These are phyloP conservation scores for Austrofundulus limnaeus DNA, from an alignment of 2,113 vertebrate species.

Conservation along the genomic window DNA sequence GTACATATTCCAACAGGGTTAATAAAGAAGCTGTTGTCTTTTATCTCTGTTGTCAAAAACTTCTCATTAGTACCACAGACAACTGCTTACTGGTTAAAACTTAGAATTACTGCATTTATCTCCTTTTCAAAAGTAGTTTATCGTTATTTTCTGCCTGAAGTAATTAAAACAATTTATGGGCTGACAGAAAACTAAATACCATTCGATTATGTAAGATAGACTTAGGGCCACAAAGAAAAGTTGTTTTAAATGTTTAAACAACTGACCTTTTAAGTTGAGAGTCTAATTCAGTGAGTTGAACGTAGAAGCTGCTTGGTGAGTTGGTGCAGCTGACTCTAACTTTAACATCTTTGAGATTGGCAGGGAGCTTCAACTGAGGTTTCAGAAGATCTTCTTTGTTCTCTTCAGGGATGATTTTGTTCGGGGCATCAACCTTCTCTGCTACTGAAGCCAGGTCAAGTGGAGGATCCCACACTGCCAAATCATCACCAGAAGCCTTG, in stretches of 20 bases:
- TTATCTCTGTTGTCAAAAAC: too few relatives aligned
- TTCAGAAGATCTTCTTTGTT: slow-evolving; percentile 2
- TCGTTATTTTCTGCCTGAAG: too few relatives aligned
- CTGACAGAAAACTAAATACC: background rate
- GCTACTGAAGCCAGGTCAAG: slow-evolving; percentile 34
- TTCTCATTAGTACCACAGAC: too few relatives aligned
- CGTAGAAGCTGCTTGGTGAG: slow-evolving; percentile 89
- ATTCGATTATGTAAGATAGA: background rate
- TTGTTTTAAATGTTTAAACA: background rate
- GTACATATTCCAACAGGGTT: too few relatives aligned
- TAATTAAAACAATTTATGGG: too few relatives aligned
- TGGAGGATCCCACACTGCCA: slow-evolving; percentile 71
- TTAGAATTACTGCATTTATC: too few relatives aligned
- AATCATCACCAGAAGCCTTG: slow-evolving; percentile 2
- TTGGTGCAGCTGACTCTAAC: slow-evolving; percentile 83
- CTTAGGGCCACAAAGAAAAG: background rate
- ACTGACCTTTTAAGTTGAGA: slow-evolving; percentile 82
- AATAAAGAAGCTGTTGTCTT: background rate
- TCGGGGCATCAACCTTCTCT: accelerated
- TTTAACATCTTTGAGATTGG: slow-evolving; percentile 62
- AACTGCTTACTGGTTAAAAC: too few relatives aligned
- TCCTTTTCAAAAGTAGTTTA: too few relatives aligned
- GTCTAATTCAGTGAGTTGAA: slow-evolving; percentile 80
- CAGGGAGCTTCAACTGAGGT: slow-evolving; percentile 44
- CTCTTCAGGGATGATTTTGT: background rate